Evolutionary conservation across 2,113 vertebrate species (phyloP).

Genomic region (Pavo muticus): DNA sequence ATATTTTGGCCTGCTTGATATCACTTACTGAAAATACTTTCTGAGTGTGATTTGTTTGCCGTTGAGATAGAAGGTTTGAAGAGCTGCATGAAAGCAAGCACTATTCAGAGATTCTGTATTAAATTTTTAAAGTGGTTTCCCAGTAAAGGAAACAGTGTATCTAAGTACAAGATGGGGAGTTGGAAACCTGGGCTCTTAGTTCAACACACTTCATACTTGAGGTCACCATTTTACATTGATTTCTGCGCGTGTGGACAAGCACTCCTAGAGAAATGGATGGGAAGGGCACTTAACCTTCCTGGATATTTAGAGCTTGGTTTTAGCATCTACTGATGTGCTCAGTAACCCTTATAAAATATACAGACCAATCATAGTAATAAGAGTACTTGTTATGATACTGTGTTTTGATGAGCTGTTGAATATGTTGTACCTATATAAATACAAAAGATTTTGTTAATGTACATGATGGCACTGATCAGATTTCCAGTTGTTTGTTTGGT

Average conservation of each 20-base stretch:
- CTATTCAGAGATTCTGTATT: background rate
- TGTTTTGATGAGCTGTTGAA: background rate
- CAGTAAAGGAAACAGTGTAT: background rate
- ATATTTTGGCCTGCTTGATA: conserved; percentile 60
- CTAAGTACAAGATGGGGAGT: background rate
- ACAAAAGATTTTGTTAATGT: background rate
- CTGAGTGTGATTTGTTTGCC: conserved; percentile 12
- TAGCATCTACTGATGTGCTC: background rate
- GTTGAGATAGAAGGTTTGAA: conserved; percentile 13
- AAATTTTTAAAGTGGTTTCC: background rate
- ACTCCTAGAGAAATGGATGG: background rate
- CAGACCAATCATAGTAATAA: background rate
- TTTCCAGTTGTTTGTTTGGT: background rate
- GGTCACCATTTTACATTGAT: background rate
- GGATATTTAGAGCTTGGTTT: background rate
- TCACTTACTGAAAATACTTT: conserved; percentile 55
- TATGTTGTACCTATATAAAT: background rate
- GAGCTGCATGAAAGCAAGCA: background rate
- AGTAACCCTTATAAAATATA: background rate
- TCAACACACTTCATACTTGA: background rate
- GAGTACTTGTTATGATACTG: background rate
- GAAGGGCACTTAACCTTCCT: background rate
- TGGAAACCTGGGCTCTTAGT: background rate
- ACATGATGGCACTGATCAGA: background rate
- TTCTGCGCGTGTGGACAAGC: background rate